These are phyloP conservation scores for Cerceris ruficornis DNA, from an alignment of 2,888 invertebrate species.

Conservation along the genomic window DNA sequence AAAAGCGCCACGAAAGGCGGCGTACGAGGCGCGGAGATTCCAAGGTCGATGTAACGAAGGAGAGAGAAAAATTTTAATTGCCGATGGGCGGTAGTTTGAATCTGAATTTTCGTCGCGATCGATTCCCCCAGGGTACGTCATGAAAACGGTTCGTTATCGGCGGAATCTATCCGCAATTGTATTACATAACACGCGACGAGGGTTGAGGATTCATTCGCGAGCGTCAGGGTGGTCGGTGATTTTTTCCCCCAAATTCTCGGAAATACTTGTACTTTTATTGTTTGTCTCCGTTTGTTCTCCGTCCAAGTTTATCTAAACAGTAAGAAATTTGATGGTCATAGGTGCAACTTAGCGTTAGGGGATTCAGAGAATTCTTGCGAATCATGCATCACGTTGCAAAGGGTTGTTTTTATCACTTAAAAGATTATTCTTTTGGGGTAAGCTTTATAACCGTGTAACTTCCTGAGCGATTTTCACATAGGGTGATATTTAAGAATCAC, in stretches of 20 bases:
- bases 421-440: too few species aligned
- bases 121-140: neutral
- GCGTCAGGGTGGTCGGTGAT: neutral
- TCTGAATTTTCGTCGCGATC: neutral
- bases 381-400: neutral
- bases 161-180: conserved; percentile 30
- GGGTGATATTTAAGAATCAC: neutral
- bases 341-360: too few species aligned
- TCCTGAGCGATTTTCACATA: neutral
- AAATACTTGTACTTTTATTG: neutral
- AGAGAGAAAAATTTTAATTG: too few species aligned
- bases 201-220: conserved; percentile 2
- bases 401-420: too few species aligned
- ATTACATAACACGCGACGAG: conserved; percentile 35
- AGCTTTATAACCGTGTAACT: too few species aligned
- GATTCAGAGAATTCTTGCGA: neutral
- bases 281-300: neutral
- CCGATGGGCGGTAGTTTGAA: neutral
- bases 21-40: too few species aligned
- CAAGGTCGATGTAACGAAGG: too few species aligned
- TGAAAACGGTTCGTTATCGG: conserved; percentile 5
- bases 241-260: neutral
- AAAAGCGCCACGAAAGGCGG: too few species aligned
- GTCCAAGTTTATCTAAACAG: neutral
- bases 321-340: neutral